Evolutionary conservation across 2,888 invertebrate genomes (phyloP).

Genomic region (Leptinotarsa rubiginosa): DNA sequence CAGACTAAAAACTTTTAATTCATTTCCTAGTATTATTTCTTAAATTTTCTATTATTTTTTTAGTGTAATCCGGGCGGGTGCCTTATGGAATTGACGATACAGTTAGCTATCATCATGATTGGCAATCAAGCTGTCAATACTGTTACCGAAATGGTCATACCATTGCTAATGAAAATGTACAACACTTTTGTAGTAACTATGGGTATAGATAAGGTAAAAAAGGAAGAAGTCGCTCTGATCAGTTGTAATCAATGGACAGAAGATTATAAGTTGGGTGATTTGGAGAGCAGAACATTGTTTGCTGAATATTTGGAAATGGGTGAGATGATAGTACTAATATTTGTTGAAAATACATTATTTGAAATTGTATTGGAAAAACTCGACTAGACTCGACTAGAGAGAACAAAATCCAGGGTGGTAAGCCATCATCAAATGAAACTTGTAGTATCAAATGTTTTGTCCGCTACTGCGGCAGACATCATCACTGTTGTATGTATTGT

Average conservation of each 20-base stretch:
- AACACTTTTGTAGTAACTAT: constrained; percentile 66
- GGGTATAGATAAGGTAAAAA: constrained; percentile 64
- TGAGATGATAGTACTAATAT: constrained; percentile 60
- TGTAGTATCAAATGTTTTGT: too few species aligned
- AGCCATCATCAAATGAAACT: too few species aligned
- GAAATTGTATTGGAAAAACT: too few species aligned
- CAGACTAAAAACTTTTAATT: too few species aligned
- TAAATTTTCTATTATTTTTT: constrained; percentile 44
- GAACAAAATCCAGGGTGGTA: too few species aligned
- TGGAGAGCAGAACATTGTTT: constrained; percentile 78
- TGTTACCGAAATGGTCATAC: constrained; percentile 81
- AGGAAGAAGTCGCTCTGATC: constrained; percentile 64
- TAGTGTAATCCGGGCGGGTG: constrained; percentile 88
- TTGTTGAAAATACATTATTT: not conserved
- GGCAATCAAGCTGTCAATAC: constrained; percentile 87
- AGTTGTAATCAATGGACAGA: constrained; percentile 79
- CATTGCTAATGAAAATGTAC: constrained; percentile 72
- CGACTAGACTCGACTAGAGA: too few species aligned
- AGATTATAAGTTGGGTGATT: constrained; percentile 76
- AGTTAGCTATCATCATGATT: constrained; percentile 86
- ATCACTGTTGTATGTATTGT: too few species aligned
- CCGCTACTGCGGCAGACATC: too few species aligned
- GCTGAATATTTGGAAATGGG: constrained; percentile 90
- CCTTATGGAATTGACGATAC: constrained; percentile 86
- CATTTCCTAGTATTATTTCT: not conserved